Base-by-base conservation (phyloP, 2,113 vertebrate genomes). In the Anser brachyrhynchus region DNA sequence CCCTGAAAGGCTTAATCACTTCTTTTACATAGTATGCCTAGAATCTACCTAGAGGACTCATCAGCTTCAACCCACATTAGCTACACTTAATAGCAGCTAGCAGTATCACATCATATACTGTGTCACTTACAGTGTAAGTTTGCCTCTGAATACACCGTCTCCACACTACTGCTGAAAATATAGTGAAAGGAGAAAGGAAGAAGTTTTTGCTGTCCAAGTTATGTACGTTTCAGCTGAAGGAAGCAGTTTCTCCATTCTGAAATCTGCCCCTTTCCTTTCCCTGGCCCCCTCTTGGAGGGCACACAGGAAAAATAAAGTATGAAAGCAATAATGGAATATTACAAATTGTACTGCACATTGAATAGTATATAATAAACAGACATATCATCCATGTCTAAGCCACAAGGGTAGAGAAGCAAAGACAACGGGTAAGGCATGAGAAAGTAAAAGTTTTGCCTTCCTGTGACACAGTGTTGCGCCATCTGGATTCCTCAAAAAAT, bases 1-100 rank as follows among this genome's bases (percentile, higher is more conserved):
- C 55, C 70, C 57, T 77, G 70, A 93, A 89, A 94, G 77, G 55
- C 84, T 91, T 77, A 81, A 93, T 87, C 81, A 84, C 29, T 93
- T 86, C 18, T 92, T 95, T 93, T 87, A 39, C 76, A 73, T 66
- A 43, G 18, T 35, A 62, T 43, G 69, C 76, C 77, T 84, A 76
- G 77, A 77, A 77, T 87, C 70, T 3, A 1, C 55, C 59, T 62
- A 49, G 65, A 39, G 65, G 70, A 77, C 64, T 51, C 74, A 87
- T 75, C 61, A 87, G 81, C 65, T 81, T 94, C 84, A 74, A 66
- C 51, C 44, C 23, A 0, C 84, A 95, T 95, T 95, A 84, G 92
- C 87, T 85, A 91, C 81, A 87, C 37, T 87, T 81, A 75, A 35
- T 79, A 92, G 80, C 72, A 92, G 76, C 76, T 59, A 85, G 72